Evolutionary conservation across 2,797 vertebrate genomes (phyloP), one percentile per base, ranked within the genome.

Genomic region (Cryptoblepharus egeriae): DNA sequence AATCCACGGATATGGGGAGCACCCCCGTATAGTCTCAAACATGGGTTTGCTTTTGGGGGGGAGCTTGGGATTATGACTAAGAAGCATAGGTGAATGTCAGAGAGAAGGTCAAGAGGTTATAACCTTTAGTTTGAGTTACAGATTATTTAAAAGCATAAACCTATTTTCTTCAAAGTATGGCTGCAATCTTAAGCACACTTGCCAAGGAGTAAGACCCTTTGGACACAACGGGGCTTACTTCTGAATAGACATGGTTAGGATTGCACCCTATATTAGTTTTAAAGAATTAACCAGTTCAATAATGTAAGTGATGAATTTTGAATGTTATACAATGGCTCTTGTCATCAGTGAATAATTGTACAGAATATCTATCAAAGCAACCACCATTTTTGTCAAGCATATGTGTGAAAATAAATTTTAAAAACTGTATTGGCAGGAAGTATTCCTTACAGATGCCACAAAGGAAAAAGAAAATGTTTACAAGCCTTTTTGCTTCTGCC

Each of bases 301-400:
- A 60, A 16, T 61, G 72, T 30, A 49, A 70, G 42, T 32, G 30
- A 63, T 63, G 72, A 12, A n/a, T 32, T 55, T 22, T 45, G 42
- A 32, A 74, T 52, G 32, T n/a, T 61, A 28, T 52, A 22, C 58
- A 79, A 77, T 81, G n/a, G 18, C 9, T 79, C 69, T 82, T 69
- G 80, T 4, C 49, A 39, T 72, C 10, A 67, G 52, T 37, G 58
- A 65, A 28, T 55, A 5, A n/a, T n/a, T 67, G 11, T 22, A 52
- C 20, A 87, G 81, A 85, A 83, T 58, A 65, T 81, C 72, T 69
- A 85, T 74, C 42, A 18, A 87, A 67, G 16, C 85, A 78, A 77
- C 83, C 80, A 86, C 2, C 7, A 11, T 86, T 67, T 85, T 89
- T 67, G 32, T 79, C 73, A 15, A 72, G 26, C n/a, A 16, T 80